Evolutionary conservation across 2,888 invertebrate genomes (phyloP), one percentile per base, ranked within the genome.

Genomic region (Itoplectis maculator): DNA sequence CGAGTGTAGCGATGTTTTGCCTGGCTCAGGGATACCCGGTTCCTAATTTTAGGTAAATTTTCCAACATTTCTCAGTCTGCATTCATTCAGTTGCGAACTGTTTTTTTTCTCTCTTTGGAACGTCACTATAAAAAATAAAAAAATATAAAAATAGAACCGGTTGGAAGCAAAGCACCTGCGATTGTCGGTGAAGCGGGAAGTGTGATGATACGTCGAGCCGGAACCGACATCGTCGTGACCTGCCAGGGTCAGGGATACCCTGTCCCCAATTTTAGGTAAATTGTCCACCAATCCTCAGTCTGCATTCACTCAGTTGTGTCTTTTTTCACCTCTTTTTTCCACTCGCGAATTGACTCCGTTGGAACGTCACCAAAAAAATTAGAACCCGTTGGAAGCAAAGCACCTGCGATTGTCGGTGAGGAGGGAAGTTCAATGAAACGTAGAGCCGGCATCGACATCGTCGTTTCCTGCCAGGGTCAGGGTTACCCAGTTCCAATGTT

Each of bases 11-110:
- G 40, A 92, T 96, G 88, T 92, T 95, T 87, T 96, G 96, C 92
- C 95, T 95, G 61, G 96, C 96, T 86, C 96, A 96, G 94, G 96
- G 95, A 88, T 96, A 94, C 92, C 95, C 95, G 81, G 93, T 94
- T 56, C 95, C 95, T 7, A 89, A 90, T 75, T 94, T 94, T 93
- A 94, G 94, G 95, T 95, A 93, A 92, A 93, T 89, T 89, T 77
- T 81, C 1, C 11, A 77, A 40, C 18, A 11, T 63, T 51, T 59
- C 65, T 47, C 72, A 65, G 68, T 72, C 37, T 56, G 68, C 45
- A 37, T 54, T 49, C 23, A 65, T 68, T 73, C 47, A 20, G 66
- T 73, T 61, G 18, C 5, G 3, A 5, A 29, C 29, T 76, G 18
- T 59, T 68, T 74, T 63, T 29, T 29, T 29, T 29, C 5, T 29